A percentile compares a stretch with the other conserved stretches of the same genome.
Evolutionary conservation across 2,113 vertebrate genomes (phyloP).

Genomic region (Osmerus mordax): DNA sequence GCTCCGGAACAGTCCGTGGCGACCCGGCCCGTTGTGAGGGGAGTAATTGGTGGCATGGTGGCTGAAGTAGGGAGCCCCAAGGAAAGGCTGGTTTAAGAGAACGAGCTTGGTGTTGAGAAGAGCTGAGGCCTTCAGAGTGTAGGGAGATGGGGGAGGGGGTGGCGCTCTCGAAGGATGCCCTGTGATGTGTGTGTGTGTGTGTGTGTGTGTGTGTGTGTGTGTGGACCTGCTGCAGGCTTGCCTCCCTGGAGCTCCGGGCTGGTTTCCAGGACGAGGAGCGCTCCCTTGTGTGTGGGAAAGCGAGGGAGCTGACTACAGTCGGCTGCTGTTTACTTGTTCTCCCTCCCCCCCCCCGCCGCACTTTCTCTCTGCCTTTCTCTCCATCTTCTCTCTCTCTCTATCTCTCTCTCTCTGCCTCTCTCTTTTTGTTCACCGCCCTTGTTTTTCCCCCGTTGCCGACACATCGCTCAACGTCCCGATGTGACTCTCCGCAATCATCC

Average conservation of each 20-base stretch:
- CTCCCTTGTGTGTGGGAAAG: constrained; percentile 12
- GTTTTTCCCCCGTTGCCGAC: neutral
- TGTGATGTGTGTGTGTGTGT: too few species aligned
- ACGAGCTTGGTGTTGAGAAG: neutral
- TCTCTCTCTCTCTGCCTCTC: neutral
- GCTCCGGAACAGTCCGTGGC: neutral
- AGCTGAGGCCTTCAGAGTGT: too few species aligned
- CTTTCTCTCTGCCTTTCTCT: neutral
- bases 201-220: constrained; percentile 7
- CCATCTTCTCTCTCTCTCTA: neutral
- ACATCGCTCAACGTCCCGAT: too few species aligned
- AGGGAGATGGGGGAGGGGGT: too few species aligned
- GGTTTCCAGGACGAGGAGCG: constrained; percentile 28
- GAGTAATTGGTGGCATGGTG: neutral
- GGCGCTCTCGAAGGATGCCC: constrained; percentile 1
- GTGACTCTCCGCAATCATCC: too few species aligned
- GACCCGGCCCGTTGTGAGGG: neutral
- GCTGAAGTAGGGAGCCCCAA: neutral
- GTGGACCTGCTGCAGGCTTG: constrained; percentile 19
- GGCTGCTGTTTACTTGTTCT: constrained; percentile 18
- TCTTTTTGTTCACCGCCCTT: neutral
- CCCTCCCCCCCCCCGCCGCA: neutral
- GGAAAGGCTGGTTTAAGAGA: neutral
- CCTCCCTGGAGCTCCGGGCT: constrained; percentile 37
- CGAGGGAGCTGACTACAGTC: constrained; percentile 8